A percentile compares a stretch with the other conserved stretches of the same genome.
Conservation (phyloP, 2,113 vertebrate genomes). For the Gulo gulo region DNA sequence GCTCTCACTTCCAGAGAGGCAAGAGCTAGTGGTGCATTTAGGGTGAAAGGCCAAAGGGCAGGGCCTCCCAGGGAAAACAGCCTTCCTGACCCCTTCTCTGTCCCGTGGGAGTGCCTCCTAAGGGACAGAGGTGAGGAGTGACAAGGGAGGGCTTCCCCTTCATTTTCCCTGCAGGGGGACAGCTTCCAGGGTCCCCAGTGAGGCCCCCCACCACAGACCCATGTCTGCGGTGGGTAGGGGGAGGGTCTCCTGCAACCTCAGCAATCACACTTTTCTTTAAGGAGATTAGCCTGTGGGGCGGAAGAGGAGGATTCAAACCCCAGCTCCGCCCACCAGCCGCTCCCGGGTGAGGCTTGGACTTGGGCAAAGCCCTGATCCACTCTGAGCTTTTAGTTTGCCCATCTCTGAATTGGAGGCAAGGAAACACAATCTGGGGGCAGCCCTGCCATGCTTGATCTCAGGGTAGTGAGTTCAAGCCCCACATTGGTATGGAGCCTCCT, state of each 20-base stretch:
- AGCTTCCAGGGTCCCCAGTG: neutral
- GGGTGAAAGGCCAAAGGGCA: neutral
- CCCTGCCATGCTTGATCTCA: neutral
- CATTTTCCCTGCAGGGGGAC: neutral
- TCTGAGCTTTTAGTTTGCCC: neutral
- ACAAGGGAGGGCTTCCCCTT: neutral
- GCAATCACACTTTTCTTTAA: neutral
- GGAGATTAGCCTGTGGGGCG: neutral
- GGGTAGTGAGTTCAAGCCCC: neutral
- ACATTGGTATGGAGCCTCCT: neutral
- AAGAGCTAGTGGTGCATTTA: neutral
- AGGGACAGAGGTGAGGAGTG: neutral
- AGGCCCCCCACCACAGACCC: neutral
- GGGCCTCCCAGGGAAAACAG: neutral
- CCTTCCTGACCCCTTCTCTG: neutral
- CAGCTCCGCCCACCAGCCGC: neutral
- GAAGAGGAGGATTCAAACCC: neutral
- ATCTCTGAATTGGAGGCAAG: neutral
- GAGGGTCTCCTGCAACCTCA: neutral
- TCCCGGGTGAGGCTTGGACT: neutral
- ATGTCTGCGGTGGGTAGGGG: neutral
- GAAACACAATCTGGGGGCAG: neutral
- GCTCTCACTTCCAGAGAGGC: neutral
- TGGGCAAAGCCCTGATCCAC: neutral
- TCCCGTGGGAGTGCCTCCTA: neutral